Evolutionary conservation across 2,113 vertebrate genomes (phyloP), one percentile per base, ranked within the genome.

Genomic region (Thermophis baileyi): DNA sequence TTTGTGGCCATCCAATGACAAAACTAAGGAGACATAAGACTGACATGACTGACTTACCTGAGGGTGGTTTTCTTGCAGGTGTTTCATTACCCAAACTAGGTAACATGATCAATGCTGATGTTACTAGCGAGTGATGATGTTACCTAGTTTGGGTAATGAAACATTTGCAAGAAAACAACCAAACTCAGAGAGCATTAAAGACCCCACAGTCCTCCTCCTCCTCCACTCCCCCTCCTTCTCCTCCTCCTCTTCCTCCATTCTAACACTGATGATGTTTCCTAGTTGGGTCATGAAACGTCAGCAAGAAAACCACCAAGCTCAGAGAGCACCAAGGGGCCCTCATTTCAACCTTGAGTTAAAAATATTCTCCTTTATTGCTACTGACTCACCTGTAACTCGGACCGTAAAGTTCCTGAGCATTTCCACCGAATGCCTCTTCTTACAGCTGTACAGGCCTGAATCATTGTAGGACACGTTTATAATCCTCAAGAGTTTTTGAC

Each of bases 401-500:
- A 99, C 96, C 91, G 98, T 99, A 95, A 99, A 98, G 97, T 99
- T 99, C 96, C 98, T 97, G 89, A 99, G 97, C 94, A 98, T 96
- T 60, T 95, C 93, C 4, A 96, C 98, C 95, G 97, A 98, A 89
- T 97, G 98, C 51, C 97, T 97, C 30, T 98, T 98, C 90, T 97
- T 97, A 91, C 99, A 99, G 81, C 98, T 98, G 96, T 99, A 99
- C 63, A 99, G 97, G 27, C 98, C 99, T 0, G 98, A 98, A 96
- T 99, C 98, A 92, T 98, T 98, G 88, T 98, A 98, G 1, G 98
- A 99, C 93, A 98, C 97, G 55, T 99, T 99, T 96, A 98, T 98
- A 96, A 99, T 98, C 96, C 96, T 98, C 94, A 99, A 95, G 90
- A 97, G 94, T 97, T 98, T 97, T 96, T 98, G 98, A 93, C 97